phyloP scores from a whole-genome alignment of 2,888 invertebrate genomes.

The Diloba caeruleocephala region DNA sequence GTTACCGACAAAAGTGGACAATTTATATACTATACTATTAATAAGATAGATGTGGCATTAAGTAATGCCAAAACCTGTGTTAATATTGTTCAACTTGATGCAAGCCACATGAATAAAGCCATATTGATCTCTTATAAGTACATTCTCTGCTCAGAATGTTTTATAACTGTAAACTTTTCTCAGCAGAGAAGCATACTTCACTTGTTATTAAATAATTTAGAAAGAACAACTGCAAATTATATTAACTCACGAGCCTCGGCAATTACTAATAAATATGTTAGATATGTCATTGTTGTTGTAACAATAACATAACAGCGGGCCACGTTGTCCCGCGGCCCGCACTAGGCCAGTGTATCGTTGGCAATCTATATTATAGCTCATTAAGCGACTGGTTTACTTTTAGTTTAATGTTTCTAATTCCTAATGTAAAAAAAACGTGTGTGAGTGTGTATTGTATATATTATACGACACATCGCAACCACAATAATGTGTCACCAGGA shows the following conservation, averaged over 20 bases:
- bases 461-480: slow-evolving; percentile 77
- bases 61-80: slow-evolving; percentile 64
- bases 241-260: slow-evolving; percentile 79
- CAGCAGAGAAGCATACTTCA: slow-evolving; percentile 70
- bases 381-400: slow-evolving; percentile 88
- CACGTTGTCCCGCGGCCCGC: slow-evolving; percentile 60
- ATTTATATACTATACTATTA: slow-evolving; percentile 59
- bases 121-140: slow-evolving; percentile 85
- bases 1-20: slow-evolving; percentile 70
- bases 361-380: slow-evolving; percentile 86
- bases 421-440: slow-evolving; percentile 87
- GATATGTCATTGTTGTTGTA: slow-evolving; percentile 71
- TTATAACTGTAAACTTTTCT: slow-evolving; percentile 29
- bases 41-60: slow-evolving; percentile 76
- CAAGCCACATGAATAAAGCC: slow-evolving; percentile 77
- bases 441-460: slow-evolving; percentile 87
- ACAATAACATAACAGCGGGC: slow-evolving; percentile 64
- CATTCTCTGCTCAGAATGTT: slow-evolving; percentile 61
- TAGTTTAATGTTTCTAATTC: slow-evolving; percentile 84
- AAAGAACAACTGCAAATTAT: slow-evolving; percentile 73
- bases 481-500: slow-evolving; percentile 67
- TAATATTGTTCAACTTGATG: slow-evolving; percentile 72
- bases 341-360: slow-evolving; percentile 86
- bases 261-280: slow-evolving; percentile 71
- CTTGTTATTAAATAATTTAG: slow-evolving; percentile 82